Percentiles rank a stretch among this genome's conserved stretches.
Evolutionary conservation across 2,888 invertebrate genomes (phyloP).

Genomic region (Gymnocheta viridis): DNA sequence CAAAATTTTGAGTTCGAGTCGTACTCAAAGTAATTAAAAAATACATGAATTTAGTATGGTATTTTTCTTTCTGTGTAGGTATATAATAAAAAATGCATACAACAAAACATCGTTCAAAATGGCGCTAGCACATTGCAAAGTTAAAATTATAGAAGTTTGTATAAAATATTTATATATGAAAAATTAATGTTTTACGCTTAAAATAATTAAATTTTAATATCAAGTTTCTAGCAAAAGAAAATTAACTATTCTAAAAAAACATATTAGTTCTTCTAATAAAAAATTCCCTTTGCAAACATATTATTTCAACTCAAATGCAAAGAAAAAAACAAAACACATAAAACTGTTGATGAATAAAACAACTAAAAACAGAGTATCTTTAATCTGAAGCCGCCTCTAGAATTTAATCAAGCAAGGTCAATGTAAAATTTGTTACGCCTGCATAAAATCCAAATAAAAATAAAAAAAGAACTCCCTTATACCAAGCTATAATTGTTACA

Average conservation of each 20-base stretch:
- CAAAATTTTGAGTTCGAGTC: too few species aligned
- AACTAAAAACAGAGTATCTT: background rate
- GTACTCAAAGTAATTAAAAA: too few species aligned
- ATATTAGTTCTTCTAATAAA: background rate
- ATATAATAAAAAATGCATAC: too few species aligned
- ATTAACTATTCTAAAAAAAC: background rate
- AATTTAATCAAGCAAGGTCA: conserved; percentile 48
- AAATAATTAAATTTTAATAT: background rate
- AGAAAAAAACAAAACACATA: background rate
- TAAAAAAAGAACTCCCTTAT: conserved; percentile 17
- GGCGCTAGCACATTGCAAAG: too few species aligned
- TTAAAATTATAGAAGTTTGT: too few species aligned
- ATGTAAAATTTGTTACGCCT: conserved; percentile 66
- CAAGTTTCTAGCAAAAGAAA: background rate
- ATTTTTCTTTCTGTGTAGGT: too few species aligned
- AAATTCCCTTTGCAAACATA: background rate
- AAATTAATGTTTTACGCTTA: too few species aligned
- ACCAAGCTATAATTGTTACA: conserved; percentile 37
- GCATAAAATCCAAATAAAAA: conserved; percentile 52
- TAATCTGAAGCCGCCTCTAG: conserved; percentile 5
- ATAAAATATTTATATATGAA: too few species aligned
- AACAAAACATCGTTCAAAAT: too few species aligned
- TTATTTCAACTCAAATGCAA: background rate
- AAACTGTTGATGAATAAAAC: background rate
- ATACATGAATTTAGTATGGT: too few species aligned